Evolutionary conservation across 2,113 vertebrate species (phyloP).

Genomic region (Petrocephalus zakoni): DNA sequence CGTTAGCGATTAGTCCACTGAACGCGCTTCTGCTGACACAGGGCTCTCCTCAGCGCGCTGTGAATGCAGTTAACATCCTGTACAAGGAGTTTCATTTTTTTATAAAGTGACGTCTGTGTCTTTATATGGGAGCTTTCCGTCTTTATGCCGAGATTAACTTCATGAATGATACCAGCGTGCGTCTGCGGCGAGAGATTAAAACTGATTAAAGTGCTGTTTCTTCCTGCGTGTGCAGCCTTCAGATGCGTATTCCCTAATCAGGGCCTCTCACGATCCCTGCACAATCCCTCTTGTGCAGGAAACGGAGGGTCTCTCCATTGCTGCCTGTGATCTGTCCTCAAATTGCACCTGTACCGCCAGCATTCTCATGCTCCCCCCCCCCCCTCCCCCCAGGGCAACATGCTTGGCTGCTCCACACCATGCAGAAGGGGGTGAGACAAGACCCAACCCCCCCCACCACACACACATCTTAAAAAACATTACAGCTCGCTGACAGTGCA

Average conservation of each 20-base stretch:
- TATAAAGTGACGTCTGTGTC: not conserved
- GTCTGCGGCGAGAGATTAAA: not conserved
- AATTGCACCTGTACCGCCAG: not conserved
- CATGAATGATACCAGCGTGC: not conserved
- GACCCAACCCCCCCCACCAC: not conserved
- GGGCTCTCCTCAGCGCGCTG: not conserved
- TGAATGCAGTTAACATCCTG: not conserved
- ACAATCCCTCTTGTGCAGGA: not conserved
- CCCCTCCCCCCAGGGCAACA: no score
- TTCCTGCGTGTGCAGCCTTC: not conserved
- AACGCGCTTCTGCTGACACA: slow-evolving; percentile 2
- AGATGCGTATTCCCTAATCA: not conserved
- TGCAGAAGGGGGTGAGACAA: not conserved
- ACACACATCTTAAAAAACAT: not conserved
- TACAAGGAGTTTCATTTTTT: not conserved
- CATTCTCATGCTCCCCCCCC: not conserved
- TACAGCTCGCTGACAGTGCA: not conserved
- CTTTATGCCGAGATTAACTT: not conserved
- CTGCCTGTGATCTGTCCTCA: not conserved
- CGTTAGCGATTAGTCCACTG: slow-evolving; percentile 33
- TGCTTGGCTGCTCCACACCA: not conserved
- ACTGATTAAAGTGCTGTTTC: not conserved
- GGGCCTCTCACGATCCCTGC: not conserved
- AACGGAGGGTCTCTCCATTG: not conserved
- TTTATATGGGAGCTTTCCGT: not conserved